Percentiles rank a stretch among this genome's conserved stretches.
phyloP scores from a whole-genome alignment of 2,888 invertebrate genomes.

The Smittia aterrima region DNA sequence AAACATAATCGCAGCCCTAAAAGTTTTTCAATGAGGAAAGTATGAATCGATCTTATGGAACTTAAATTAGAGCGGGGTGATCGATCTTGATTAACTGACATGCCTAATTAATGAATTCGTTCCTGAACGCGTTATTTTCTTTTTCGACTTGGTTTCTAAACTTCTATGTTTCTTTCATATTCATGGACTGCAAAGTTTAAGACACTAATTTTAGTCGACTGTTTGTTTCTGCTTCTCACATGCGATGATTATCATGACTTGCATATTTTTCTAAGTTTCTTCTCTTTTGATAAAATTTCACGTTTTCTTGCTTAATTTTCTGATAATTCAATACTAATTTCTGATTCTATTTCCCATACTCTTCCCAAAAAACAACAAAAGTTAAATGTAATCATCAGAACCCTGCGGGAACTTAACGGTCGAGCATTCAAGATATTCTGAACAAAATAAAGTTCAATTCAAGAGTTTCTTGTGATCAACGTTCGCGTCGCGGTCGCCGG shows the following conservation, averaged over 20 bases:
- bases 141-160: no score
- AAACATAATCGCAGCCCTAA: no score
- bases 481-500: neutral
- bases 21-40: no score
- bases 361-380: neutral
- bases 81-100: no score
- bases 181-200: slow-evolving; percentile 8
- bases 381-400: neutral
- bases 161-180: neutral
- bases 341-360: neutral
- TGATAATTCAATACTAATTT: slow-evolving; percentile 19
- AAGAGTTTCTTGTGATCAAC: no score
- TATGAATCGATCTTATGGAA: no score
- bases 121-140: no score
- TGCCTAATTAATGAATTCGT: no score
- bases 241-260: slow-evolving; percentile 6
- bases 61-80: no score
- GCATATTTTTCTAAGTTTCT: neutral
- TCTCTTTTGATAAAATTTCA: slow-evolving; percentile 1
- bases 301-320: neutral
- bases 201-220: slow-evolving; percentile 13
- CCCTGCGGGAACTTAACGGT: neutral
- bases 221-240: neutral
- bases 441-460: no score
- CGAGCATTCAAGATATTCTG: neutral